Evolutionary conservation across 2,888 invertebrate genomes (phyloP).

Genomic region (Leptothorax acervorum): DNA sequence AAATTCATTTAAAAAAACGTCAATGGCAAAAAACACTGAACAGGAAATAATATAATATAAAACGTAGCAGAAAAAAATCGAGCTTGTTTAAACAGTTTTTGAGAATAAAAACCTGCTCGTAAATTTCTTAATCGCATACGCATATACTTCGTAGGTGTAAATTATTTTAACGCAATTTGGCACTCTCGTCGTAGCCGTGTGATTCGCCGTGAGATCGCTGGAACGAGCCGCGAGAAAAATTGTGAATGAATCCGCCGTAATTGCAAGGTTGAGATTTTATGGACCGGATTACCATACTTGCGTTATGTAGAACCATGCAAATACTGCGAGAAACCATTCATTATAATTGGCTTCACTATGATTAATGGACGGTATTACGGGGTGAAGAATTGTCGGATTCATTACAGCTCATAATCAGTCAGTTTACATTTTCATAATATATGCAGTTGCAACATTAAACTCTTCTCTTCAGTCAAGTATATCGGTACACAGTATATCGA

Average conservation of each 20-base stretch:
- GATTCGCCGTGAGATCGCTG: slow-evolving; percentile 15
- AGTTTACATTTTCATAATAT: slow-evolving; percentile 49
- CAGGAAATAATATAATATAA: not conserved
- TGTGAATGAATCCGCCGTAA: slow-evolving; percentile 43
- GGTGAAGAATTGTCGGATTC: slow-evolving; percentile 50
- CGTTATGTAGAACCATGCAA: slow-evolving; percentile 49
- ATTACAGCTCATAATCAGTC: slow-evolving; percentile 48
- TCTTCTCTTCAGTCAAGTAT: not conserved
- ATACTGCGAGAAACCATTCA: slow-evolving; percentile 39
- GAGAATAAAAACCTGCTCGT: not conserved
- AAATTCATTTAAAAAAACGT: slow-evolving; percentile 9
- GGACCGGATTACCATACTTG: slow-evolving; percentile 38
- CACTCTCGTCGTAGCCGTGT: not conserved
- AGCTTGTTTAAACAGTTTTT: not conserved
- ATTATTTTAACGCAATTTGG: slow-evolving; percentile 12
- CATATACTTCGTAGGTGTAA: not conserved
- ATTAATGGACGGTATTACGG: slow-evolving; percentile 46
- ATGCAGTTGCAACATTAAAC: slow-evolving; percentile 37
- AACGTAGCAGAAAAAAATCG: not conserved
- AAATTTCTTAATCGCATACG: not conserved
- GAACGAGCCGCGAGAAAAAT: slow-evolving; percentile 37
- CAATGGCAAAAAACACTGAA: not conserved
- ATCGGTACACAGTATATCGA: not conserved
- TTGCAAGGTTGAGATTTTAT: slow-evolving; percentile 43
- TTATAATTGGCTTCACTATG: slow-evolving; percentile 51